Conservation (phyloP, 92 coral and sea anemone genomes). For the Phenganax subtilis region DNA sequence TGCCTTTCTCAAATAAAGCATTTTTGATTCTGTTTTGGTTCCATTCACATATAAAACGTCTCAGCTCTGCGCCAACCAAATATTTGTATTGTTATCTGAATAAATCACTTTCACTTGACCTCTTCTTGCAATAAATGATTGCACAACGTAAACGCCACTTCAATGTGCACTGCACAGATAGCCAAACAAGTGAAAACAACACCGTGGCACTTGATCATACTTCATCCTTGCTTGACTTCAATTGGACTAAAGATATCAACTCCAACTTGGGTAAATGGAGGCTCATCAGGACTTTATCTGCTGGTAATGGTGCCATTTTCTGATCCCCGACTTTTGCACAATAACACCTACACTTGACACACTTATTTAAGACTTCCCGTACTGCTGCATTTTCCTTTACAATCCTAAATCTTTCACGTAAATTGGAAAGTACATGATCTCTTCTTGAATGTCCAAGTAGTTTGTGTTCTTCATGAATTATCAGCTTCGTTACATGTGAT, state of each 20-base stretch:
- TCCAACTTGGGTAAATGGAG: conserved; percentile 52
- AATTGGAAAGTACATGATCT: conserved; percentile 19
- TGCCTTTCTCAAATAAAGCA: no score
- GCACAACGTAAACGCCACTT: neutral
- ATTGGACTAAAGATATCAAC: conserved; percentile 22
- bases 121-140: neutral
- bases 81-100: neutral
- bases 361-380: conserved; percentile 1
- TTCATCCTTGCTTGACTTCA: neutral
- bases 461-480: conserved; percentile 41
- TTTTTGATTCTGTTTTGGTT: no score
- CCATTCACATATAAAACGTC: no score
- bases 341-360: conserved; percentile 40
- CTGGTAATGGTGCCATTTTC: conserved; percentile 58
- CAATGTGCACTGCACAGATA: neutral
- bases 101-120: neutral
- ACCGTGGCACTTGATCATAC: conserved; percentile 23
- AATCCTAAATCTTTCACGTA: conserved; percentile 22
- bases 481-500: conserved; percentile 46
- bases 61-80: no score
- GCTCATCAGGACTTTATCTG: conserved; percentile 43
- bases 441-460: conserved; percentile 26
- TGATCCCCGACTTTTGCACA: conserved; percentile 44
- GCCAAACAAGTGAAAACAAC: conserved; percentile 19
- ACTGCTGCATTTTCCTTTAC: conserved; percentile 21